Percentiles rank a stretch among this genome's conserved stretches.
Evolutionary conservation across 1,140 invertebrate species (phyloP).

Genomic region (Ooceraea biroi): DNA sequence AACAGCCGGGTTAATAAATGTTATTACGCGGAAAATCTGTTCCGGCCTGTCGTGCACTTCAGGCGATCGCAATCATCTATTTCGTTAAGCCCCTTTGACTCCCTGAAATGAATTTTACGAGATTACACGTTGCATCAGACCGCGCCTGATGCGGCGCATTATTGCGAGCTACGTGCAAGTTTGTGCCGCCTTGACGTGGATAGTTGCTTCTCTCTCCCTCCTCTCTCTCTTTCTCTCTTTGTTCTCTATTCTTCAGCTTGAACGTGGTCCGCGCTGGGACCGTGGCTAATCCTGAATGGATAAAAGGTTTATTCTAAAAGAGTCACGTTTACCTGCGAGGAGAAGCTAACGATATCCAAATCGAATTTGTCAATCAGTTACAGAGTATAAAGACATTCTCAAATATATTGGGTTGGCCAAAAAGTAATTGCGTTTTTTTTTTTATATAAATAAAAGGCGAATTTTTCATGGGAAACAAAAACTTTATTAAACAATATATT

Average conservation of each 20-base stretch:
- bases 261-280: background rate
- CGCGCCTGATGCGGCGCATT: slow-evolving; percentile 49
- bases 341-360: background rate
- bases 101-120: slow-evolving; percentile 59
- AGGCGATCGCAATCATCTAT: slow-evolving; percentile 51
- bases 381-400: too few species aligned
- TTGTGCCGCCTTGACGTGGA: slow-evolving; percentile 46
- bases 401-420: too few species aligned
- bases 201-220: slow-evolving; percentile 10
- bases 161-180: slow-evolving; percentile 48
- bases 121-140: slow-evolving; percentile 52
- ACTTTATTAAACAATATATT: too few species aligned
- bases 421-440: too few species aligned
- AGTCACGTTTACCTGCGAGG: background rate
- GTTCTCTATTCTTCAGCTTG: background rate
- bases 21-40: slow-evolving; percentile 53
- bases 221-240: slow-evolving; percentile 11
- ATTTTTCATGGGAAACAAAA: too few species aligned
- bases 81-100: slow-evolving; percentile 61
- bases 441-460: too few species aligned
- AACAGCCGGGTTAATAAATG: slow-evolving; percentile 40
- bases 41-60: slow-evolving; percentile 53
- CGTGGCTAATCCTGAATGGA: slow-evolving; percentile 4
- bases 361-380: background rate
- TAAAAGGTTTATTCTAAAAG: background rate